A percentile compares a stretch with the other conserved stretches of the same genome.
phyloP scores from a whole-genome alignment of 2,113 vertebrate species.

The Anseranas semipalmata region DNA sequence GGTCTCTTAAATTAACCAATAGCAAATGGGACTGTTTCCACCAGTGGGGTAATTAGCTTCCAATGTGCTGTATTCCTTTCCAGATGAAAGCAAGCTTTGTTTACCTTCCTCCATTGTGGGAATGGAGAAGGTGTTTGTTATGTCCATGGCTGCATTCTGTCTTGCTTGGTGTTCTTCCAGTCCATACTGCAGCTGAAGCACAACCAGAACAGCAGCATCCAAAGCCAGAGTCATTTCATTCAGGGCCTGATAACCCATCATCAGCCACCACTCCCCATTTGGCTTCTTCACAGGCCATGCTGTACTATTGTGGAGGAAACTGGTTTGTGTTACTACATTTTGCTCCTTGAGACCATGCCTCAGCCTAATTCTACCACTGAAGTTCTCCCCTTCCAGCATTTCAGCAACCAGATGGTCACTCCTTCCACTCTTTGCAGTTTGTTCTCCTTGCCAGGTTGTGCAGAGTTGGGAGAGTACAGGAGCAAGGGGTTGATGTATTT shows the following conservation, averaged over 20 bases:
- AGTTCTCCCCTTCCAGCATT: background rate
- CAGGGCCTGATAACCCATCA: background rate
- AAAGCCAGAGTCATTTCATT: background rate
- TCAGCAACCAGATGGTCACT: background rate
- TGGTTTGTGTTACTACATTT: background rate
- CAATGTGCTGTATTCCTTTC: background rate
- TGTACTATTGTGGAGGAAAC: background rate
- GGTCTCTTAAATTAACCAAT: background rate
- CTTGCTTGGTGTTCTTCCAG: background rate
- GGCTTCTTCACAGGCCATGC: background rate
- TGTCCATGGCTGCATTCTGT: background rate
- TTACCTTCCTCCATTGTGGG: background rate
- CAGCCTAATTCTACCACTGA: background rate
- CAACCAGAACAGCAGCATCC: background rate
- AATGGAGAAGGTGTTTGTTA: background rate
- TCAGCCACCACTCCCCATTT: background rate
- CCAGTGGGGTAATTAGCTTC: background rate
- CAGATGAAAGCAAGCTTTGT: background rate
- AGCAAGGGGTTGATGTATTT: background rate
- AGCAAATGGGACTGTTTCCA: background rate
- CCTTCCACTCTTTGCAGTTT: background rate
- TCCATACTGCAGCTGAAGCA: background rate
- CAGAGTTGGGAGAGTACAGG: background rate
- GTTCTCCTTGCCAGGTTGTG: background rate
- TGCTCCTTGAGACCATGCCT: background rate